phyloP scores from a whole-genome alignment of 1,140 invertebrate species.

The Pseudachorutes palmiensis region DNA sequence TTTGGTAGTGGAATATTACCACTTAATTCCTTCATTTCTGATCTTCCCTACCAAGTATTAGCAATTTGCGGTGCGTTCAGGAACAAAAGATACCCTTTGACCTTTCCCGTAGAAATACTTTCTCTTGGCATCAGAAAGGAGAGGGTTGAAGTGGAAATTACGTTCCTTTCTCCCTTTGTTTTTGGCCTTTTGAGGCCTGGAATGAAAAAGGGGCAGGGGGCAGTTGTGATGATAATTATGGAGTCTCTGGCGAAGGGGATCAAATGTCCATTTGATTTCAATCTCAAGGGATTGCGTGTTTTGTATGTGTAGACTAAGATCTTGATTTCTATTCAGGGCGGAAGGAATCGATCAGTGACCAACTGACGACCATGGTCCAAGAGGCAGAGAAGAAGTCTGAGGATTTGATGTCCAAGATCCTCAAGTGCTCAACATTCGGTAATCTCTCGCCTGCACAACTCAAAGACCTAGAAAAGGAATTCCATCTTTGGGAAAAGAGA shows the following conservation, averaged over 20 bases:
- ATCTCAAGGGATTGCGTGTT: no score
- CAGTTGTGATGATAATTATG: background rate
- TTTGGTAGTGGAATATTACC: no score
- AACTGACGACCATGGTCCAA: slow-evolving; percentile 41
- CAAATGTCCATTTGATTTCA: no score
- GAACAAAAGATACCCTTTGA: no score
- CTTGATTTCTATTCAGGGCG: slow-evolving; percentile 20
- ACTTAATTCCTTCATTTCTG: no score
- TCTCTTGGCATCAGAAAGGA: background rate
- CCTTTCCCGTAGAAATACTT: no score
- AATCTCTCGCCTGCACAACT: slow-evolving; percentile 28
- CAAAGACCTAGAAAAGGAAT: slow-evolving; percentile 47
- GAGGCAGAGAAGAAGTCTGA: slow-evolving; percentile 46
- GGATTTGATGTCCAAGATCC: slow-evolving; percentile 37
- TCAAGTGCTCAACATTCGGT: slow-evolving; percentile 42
- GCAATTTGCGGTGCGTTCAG: no score
- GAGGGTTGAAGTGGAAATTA: background rate
- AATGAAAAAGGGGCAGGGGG: background rate
- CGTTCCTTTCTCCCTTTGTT: background rate
- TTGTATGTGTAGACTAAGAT: no score
- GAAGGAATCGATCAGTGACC: slow-evolving; percentile 31
- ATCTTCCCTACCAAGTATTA: no score
- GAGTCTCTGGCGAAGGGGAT: background rate
- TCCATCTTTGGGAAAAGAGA: slow-evolving; percentile 48
- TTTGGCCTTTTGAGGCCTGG: background rate